phyloP scores from a whole-genome alignment of 2,888 invertebrate genomes.

The Cryptophagus acutangulus region DNA sequence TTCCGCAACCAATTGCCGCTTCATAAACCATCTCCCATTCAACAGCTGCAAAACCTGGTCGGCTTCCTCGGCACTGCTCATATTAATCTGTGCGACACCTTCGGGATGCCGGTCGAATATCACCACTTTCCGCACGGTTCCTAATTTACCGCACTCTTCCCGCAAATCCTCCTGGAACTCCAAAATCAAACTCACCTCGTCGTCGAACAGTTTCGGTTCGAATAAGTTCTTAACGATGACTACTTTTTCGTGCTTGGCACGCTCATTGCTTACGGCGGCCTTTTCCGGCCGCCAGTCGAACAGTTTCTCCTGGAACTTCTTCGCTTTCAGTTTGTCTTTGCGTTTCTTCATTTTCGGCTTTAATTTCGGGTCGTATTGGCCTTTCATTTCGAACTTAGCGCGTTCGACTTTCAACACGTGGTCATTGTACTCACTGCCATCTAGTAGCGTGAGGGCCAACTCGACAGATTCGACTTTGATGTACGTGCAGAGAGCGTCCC shows the following conservation, averaged over 20 bases:
- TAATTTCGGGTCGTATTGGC: slow-evolving; percentile 83
- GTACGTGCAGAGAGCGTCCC: slow-evolving; percentile 94
- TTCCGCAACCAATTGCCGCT: slow-evolving; percentile 77
- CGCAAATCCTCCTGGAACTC: slow-evolving; percentile 89
- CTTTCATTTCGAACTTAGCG: slow-evolving; percentile 93
- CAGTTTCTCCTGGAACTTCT: slow-evolving; percentile 87
- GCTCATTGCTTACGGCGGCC: slow-evolving; percentile 74
- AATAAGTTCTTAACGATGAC: slow-evolving; percentile 95
- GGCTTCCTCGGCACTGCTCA: slow-evolving; percentile 85
- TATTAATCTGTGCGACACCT: slow-evolving; percentile 89
- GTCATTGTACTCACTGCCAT: slow-evolving; percentile 77
- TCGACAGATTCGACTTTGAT: slow-evolving; percentile 94
- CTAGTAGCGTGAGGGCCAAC: slow-evolving; percentile 84
- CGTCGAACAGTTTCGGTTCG: slow-evolving; percentile 81
- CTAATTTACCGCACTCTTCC: slow-evolving; percentile 85
- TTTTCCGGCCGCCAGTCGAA: slow-evolving; percentile 98
- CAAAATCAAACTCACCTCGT: slow-evolving; percentile 80
- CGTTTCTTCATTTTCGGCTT: slow-evolving; percentile 88
- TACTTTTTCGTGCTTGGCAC: slow-evolving; percentile 81
- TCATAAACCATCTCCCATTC: slow-evolving; percentile 87
- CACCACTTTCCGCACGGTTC: slow-evolving; percentile 84
- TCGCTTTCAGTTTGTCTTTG: slow-evolving; percentile 83
- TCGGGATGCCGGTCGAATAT: slow-evolving; percentile 91
- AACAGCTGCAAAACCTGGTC: slow-evolving; percentile 83
- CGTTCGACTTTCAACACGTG: slow-evolving; percentile 81